Percentiles rank a stretch among this genome's conserved stretches.
Conservation (phyloP, 2,113 vertebrate genomes). For the Plecotus auritus region DNA sequence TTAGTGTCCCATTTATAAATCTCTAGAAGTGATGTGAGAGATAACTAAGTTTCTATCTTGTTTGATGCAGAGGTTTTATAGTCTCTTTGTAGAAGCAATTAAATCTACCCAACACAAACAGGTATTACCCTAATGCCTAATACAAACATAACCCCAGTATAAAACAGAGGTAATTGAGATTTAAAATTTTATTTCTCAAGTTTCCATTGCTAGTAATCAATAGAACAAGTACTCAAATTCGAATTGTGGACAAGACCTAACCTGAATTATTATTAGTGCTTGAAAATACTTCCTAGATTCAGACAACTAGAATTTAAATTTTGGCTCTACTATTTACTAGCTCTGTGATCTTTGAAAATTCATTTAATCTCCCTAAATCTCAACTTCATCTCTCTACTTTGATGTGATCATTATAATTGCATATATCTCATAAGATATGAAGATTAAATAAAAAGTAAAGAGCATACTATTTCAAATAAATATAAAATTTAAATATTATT, state of each 20-base stretch:
- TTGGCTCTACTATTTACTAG: not conserved
- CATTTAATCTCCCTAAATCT: not conserved
- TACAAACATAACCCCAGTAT: not conserved
- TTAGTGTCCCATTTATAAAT: not conserved
- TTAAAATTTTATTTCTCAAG: not conserved
- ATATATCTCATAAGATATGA: not conserved
- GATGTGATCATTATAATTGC: not conserved
- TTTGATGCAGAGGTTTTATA: not conserved
- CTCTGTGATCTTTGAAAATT: not conserved
- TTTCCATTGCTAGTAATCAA: not conserved
- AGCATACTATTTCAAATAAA: not conserved
- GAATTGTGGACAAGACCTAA: not conserved
- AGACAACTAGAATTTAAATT: not conserved
- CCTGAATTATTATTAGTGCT: not conserved
- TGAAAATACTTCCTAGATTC: not conserved
- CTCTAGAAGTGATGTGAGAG: not conserved
- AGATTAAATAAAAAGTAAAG: not conserved
- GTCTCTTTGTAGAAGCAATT: not conserved
- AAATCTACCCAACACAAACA: not conserved
- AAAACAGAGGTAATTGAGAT: not conserved
- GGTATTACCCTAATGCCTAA: not conserved
- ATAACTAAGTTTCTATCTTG: not conserved
- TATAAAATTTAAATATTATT: not conserved
- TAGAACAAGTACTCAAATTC: not conserved
- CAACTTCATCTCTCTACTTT: not conserved